phyloP scores from a whole-genome alignment of 2,888 invertebrate genomes.

The Morpho deidamia region DNA sequence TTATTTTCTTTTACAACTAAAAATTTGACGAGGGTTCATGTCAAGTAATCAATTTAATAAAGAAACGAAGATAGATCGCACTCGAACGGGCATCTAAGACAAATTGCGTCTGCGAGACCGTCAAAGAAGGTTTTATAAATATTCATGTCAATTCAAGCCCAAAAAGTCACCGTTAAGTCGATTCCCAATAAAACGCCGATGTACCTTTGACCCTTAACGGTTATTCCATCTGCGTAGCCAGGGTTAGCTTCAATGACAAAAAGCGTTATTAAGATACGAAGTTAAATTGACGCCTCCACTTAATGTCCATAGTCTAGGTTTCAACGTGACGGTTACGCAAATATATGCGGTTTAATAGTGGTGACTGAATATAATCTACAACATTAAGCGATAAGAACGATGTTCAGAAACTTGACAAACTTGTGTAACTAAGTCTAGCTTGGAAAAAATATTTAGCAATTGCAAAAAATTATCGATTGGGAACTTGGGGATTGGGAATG shows the following conservation, averaged over 20 bases:
- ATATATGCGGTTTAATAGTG: not conserved
- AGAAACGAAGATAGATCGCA: constrained; percentile 12
- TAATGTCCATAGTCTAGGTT: constrained; percentile 16
- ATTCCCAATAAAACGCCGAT: constrained; percentile 63
- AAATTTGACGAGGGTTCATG: constrained; percentile 4
- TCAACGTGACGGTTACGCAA: constrained; percentile 10
- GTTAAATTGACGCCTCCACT: constrained; percentile 25
- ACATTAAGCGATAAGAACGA: no score
- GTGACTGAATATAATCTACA: no score
- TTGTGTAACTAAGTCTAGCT: no score
- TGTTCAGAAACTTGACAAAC: no score
- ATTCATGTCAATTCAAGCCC: constrained; percentile 66
- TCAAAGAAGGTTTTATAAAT: constrained; percentile 67
- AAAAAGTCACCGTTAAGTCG: constrained; percentile 69
- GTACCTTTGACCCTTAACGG: constrained; percentile 50
- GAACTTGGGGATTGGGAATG: no score
- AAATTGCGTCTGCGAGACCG: constrained; percentile 43
- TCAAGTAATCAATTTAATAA: constrained; percentile 11
- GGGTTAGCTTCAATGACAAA: constrained; percentile 35
- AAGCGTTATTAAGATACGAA: constrained; percentile 35
- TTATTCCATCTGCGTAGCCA: constrained; percentile 43
- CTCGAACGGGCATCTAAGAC: constrained; percentile 16
- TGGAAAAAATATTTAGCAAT: no score
- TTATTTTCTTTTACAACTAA: not conserved
- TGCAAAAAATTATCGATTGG: no score